Conservation (phyloP, 2,113 vertebrate genomes). For the Scopus umbretta region DNA sequence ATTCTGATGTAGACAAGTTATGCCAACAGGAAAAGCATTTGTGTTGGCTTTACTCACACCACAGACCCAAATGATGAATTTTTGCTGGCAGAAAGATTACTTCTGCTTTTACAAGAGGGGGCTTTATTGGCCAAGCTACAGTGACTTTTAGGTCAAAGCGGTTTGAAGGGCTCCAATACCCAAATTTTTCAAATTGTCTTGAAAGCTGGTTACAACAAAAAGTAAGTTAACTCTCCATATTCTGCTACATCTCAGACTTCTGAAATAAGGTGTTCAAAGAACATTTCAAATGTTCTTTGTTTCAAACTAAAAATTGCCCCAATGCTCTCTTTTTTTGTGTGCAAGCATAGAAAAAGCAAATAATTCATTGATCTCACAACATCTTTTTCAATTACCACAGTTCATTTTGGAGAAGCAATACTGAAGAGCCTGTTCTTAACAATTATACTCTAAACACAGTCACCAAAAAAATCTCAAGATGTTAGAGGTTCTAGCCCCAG, state of each 20-base stretch:
- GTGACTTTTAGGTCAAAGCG: background rate
- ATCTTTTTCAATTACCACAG: background rate
- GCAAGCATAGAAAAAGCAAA: background rate
- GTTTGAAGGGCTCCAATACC: background rate
- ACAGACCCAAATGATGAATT: background rate
- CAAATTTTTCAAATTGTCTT: background rate
- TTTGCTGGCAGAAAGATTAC: background rate
- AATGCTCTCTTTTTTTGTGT: background rate
- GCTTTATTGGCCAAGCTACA: background rate
- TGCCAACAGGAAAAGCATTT: background rate
- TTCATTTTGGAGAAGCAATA: background rate
- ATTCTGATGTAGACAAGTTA: background rate
- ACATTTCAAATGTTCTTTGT: background rate
- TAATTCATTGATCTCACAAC: background rate
- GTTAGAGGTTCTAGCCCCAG: background rate
- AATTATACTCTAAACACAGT: background rate
- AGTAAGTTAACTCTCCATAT: background rate
- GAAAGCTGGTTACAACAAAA: background rate
- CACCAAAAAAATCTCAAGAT: background rate
- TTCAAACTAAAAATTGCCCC: background rate
- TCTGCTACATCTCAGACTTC: background rate
- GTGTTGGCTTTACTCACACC: background rate
- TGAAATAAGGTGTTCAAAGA: background rate
- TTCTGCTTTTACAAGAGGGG: background rate
- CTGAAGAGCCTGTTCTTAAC: background rate